Evolutionary conservation across 2,888 invertebrate genomes (phyloP).

Genomic region (Aphelenchoides bicaudatus): DNA sequence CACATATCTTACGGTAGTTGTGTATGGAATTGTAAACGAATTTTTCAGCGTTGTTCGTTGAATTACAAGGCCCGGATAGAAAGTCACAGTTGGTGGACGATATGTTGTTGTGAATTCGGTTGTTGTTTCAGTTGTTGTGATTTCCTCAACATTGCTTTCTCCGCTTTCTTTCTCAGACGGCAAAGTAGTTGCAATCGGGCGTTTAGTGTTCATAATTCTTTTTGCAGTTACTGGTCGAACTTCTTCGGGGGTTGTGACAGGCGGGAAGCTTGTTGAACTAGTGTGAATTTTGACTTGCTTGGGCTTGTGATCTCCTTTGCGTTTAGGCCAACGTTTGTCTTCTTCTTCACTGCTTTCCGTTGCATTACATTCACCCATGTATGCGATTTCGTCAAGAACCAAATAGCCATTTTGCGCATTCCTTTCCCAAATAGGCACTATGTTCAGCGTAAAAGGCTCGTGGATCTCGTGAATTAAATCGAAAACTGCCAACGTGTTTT

Average conservation of each 20-base stretch:
- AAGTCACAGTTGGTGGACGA: slow-evolving; percentile 15
- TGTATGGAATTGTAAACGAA: slow-evolving; percentile 31
- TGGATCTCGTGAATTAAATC: slow-evolving; percentile 43
- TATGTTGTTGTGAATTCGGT: no score
- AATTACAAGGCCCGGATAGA: slow-evolving; percentile 15
- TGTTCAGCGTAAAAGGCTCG: slow-evolving; percentile 74
- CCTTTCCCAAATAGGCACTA: slow-evolving; percentile 72
- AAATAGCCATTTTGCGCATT: slow-evolving; percentile 45
- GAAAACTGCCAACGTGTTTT: slow-evolving; percentile 49
- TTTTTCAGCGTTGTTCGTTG: slow-evolving; percentile 9
- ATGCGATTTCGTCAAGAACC: slow-evolving; percentile 58
- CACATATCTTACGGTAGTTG: slow-evolving; percentile 24
- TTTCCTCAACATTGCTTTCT: not conserved
- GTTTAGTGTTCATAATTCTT: no score
- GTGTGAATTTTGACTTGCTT: slow-evolving; percentile 4
- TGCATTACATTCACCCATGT: slow-evolving; percentile 50
- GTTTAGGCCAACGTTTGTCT: slow-evolving; percentile 5
- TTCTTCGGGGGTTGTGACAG: slow-evolving; percentile 10
- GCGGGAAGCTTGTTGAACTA: no score
- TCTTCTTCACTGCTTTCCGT: slow-evolving; percentile 10
- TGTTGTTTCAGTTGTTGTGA: no score
- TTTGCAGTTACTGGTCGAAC: slow-evolving; percentile 16
- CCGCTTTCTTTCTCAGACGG: slow-evolving; percentile 1
- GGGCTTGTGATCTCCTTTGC: slow-evolving; percentile 6
- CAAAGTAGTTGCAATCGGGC: not conserved